Evolutionary conservation across 2,888 invertebrate genomes (phyloP), one percentile per base, ranked within the genome.

Genomic region (Agrotis segetum): DNA sequence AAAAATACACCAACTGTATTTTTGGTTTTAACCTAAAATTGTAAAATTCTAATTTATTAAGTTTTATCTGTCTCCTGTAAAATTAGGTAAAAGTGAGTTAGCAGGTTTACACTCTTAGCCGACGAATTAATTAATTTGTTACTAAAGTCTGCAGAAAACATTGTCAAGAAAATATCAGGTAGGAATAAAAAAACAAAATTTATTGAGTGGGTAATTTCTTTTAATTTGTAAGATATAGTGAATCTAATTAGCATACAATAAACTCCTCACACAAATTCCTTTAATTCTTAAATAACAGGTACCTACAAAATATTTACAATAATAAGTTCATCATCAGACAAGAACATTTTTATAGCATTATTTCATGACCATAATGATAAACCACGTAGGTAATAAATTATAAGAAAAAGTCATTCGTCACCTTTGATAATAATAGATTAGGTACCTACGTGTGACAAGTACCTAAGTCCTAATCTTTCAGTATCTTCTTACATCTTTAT

Each of bases 371-470:
- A 6, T 71, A 58, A 44, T 11, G 74, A 77, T 74, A 72, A 52
- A 52, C 34, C 29, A 67, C 70, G 73, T 58, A 67, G 68, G 71
- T 55, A 59, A 62, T 59, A 62, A 49, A 63, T 65, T 67, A 67
- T 66, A 50, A 67, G 49, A 50, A 64, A 70, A 61, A 46, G 21
- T 55, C 40, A 47, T 66, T 67, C 21, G 73, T 77, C 58, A 81
- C 44, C 19, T 29, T 19, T 71, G 59, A 71, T 74, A 67, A 71
- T 74, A 67, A 81, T 21, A 47, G 74, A 68, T 73, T 76, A 81
- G 24, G 17, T 34, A 60, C 24, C 73, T 67, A 71, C 67, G 50
- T 59, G 40, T 44, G n/a, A 46, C 47, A 64, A 46, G 46, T 59
- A 52, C n/a, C n/a, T 34, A 34, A n/a, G 34, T 40, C 52, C 17